Conservation (phyloP, 2,888 invertebrate genomes). For the Miltochrista miniata region DNA sequence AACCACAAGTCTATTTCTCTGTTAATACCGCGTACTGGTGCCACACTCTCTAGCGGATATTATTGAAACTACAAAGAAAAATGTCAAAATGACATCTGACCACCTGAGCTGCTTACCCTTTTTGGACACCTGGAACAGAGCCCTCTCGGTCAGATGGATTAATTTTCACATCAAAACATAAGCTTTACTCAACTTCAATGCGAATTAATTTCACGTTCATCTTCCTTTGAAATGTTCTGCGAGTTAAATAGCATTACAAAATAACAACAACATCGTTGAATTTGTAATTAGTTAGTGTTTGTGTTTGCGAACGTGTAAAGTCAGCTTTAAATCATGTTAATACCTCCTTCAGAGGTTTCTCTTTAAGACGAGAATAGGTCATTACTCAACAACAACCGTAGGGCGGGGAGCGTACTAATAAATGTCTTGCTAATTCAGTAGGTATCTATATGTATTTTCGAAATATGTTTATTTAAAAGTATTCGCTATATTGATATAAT, state of each 20-base stretch:
- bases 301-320: conserved; percentile 4
- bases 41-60: no score
- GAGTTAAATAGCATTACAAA: conserved; percentile 7
- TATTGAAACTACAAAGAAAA: no score
- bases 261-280: conserved; percentile 4
- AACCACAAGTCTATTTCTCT: no score
- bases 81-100: no score
- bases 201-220: conserved; percentile 15
- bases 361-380: conserved; percentile 7
- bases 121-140: no score
- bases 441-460: no score
- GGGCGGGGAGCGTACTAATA: background rate
- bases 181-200: conserved; percentile 1
- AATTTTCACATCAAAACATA: conserved; percentile 15
- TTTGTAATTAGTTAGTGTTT: conserved; percentile 9
- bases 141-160: background rate
- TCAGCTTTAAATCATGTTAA: conserved; percentile 2
- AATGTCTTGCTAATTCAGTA: no score
- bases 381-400: conserved; percentile 6
- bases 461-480: no score
- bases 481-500: no score
- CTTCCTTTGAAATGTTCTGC: conserved; percentile 6
- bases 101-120: no score
- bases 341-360: conserved; percentile 4
- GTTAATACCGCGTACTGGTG: no score